Percentiles rank a stretch among this genome's conserved stretches.
Evolutionary conservation across 1,140 invertebrate genomes (phyloP).

Genomic region (Hestina assimilis): DNA sequence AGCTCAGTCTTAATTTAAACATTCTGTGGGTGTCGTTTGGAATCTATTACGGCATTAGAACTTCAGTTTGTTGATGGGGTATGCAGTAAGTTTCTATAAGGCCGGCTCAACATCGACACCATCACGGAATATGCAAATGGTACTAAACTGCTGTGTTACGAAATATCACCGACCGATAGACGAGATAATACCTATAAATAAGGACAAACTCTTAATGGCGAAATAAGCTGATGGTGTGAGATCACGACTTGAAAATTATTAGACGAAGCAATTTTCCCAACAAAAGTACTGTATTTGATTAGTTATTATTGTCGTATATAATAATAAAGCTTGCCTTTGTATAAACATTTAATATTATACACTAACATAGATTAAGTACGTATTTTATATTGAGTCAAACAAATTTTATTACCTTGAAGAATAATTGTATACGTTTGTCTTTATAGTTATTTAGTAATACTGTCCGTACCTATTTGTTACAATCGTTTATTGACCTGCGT

Average conservation of each 20-base stretch:
- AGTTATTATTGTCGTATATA: slow-evolving; percentile 38
- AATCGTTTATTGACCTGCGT: not conserved
- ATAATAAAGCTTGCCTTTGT: slow-evolving; percentile 14
- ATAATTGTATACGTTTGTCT: not conserved
- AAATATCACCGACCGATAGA: slow-evolving; percentile 63
- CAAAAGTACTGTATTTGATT: slow-evolving; percentile 48
- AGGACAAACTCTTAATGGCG: slow-evolving; percentile 67
- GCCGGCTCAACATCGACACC: slow-evolving; percentile 47
- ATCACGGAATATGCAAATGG: slow-evolving; percentile 71
- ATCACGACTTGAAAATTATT: slow-evolving; percentile 71
- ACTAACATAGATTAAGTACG: not conserved
- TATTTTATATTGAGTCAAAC: not conserved
- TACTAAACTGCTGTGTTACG: slow-evolving; percentile 61
- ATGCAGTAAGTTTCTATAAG: slow-evolving; percentile 28
- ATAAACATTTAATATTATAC: not conserved
- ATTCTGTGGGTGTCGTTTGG: slow-evolving; percentile 4
- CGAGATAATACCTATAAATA: slow-evolving; percentile 73
- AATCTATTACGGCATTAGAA: slow-evolving; percentile 12
- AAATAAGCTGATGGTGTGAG: slow-evolving; percentile 71
- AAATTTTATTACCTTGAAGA: not conserved
- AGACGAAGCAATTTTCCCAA: slow-evolving; percentile 52
- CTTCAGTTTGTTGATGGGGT: slow-evolving; percentile 21
- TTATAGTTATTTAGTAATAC: not conserved
- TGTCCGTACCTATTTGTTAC: not conserved
- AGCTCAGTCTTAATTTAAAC: not conserved